These are phyloP conservation scores for Aphelocoma coerulescens DNA, from an alignment of 2,113 vertebrate species.

Conservation along the genomic window DNA sequence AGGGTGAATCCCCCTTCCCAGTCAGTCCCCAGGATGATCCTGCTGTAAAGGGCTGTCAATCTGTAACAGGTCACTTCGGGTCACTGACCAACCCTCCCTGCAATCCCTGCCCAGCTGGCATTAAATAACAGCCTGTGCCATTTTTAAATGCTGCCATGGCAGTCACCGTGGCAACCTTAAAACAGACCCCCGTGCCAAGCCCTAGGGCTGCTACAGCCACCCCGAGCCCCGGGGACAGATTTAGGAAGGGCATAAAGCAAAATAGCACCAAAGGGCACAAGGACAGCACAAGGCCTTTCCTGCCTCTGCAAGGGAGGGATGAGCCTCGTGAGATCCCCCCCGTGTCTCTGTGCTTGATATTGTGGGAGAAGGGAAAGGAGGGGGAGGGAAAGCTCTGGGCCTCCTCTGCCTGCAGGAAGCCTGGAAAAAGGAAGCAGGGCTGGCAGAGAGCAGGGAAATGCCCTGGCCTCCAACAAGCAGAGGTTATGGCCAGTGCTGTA, in stretches of 20 bases:
- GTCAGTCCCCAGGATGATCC: accelerated
- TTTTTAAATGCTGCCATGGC: slow-evolving; percentile 33
- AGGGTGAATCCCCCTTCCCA: neutral
- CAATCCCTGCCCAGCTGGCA: neutral
- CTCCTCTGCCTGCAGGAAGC: neutral
- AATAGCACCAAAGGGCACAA: neutral
- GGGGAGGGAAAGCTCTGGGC: neutral
- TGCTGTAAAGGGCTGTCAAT: neutral
- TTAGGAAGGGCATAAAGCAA: neutral
- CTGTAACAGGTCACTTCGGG: accelerated
- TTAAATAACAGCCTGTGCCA: neutral
- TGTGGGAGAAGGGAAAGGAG: neutral
- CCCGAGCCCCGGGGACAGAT: neutral
- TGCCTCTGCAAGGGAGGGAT: neutral
- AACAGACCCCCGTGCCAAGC: neutral
- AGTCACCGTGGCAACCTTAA: neutral
- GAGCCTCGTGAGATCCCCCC: neutral
- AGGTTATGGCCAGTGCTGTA: neutral
- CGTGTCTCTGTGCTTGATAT: accelerated
- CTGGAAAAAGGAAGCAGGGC: neutral
- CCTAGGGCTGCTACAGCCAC: neutral
- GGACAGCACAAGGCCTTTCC: neutral
- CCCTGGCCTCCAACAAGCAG: neutral
- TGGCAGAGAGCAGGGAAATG: neutral
- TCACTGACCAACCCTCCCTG: neutral